Percentiles rank a stretch among this genome's conserved stretches.
These are phyloP conservation scores for Liasis olivaceus DNA, from an alignment of 2,797 vertebrate genomes.

Conservation along the genomic window DNA sequence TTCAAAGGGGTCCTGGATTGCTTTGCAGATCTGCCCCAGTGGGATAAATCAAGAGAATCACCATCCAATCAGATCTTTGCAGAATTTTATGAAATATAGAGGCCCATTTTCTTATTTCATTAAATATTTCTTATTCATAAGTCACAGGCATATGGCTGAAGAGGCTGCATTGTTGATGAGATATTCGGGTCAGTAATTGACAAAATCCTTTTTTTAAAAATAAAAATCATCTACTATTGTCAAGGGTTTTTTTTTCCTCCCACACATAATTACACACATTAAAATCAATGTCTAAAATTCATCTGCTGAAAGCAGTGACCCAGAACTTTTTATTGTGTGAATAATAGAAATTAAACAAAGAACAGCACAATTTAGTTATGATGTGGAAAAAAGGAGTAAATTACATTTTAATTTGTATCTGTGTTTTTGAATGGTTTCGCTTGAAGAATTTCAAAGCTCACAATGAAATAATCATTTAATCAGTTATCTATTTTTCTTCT, in stretches of 20 bases:
- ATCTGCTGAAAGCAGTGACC: constrained; percentile 39
- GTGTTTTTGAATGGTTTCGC: constrained; percentile 54
- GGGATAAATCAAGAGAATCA: no score
- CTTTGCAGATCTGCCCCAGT: no score
- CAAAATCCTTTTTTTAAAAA: neutral
- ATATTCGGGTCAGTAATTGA: neutral
- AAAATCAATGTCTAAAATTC: constrained; percentile 42
- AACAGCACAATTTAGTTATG: constrained; percentile 46
- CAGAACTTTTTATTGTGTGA: constrained; percentile 45
- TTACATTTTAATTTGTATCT: constrained; percentile 58
- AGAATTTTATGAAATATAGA: neutral
- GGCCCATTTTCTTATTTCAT: neutral
- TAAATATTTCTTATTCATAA: neutral
- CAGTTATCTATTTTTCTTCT: constrained; percentile 42
- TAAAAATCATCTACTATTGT: neutral
- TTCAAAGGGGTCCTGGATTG: no score
- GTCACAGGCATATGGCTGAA: neutral
- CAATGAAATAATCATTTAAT: constrained; percentile 55
- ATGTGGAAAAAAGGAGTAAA: constrained; percentile 57
- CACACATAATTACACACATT: constrained; percentile 48
- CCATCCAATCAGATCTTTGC: no score
- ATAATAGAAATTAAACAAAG: constrained; percentile 50
- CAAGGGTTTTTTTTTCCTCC: constrained; percentile 25
- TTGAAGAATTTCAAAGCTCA: constrained; percentile 49
- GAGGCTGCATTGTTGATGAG: neutral